phyloP scores from a whole-genome alignment of 1,140 invertebrate genomes.

The Nautilus pompilius region DNA sequence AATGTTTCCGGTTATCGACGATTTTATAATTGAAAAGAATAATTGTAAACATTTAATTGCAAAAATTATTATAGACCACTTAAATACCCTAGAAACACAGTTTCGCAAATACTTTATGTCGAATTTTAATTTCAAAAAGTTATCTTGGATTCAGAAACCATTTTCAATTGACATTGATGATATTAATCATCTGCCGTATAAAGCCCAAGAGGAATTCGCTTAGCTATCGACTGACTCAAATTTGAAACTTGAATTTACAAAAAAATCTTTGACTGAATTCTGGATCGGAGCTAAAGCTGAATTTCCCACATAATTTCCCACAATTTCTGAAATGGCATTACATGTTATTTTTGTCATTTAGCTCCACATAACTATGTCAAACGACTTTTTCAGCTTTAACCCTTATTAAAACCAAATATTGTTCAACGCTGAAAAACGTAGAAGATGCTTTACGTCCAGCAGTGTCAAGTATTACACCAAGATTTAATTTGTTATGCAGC shows the following conservation, averaged over 20 bases:
- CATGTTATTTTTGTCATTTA: neutral
- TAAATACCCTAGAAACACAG: neutral
- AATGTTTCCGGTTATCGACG: neutral
- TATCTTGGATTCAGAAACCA: constrained; percentile 2
- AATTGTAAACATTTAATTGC: neutral
- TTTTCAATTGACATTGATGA: neutral
- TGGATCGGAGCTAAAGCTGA: neutral
- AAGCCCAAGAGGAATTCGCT: neutral
- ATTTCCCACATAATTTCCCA: too few relatives aligned
- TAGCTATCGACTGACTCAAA: constrained; percentile 1
- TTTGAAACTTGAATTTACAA: neutral
- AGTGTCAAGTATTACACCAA: too few relatives aligned
- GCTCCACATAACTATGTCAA: too few relatives aligned
- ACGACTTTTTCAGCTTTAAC: too few relatives aligned
- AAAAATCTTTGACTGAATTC: neutral
- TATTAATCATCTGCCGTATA: neutral
- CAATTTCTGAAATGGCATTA: constrained; percentile 1
- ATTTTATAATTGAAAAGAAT: neutral
- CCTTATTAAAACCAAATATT: too few relatives aligned
- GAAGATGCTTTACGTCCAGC: too few relatives aligned
- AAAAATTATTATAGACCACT: neutral
- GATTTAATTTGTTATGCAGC: too few relatives aligned
- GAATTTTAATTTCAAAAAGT: neutral
- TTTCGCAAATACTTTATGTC: neutral
- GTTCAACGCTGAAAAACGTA: too few relatives aligned